Conservation (phyloP, 2,888 invertebrate genomes). For the Lypha dubia region DNA sequence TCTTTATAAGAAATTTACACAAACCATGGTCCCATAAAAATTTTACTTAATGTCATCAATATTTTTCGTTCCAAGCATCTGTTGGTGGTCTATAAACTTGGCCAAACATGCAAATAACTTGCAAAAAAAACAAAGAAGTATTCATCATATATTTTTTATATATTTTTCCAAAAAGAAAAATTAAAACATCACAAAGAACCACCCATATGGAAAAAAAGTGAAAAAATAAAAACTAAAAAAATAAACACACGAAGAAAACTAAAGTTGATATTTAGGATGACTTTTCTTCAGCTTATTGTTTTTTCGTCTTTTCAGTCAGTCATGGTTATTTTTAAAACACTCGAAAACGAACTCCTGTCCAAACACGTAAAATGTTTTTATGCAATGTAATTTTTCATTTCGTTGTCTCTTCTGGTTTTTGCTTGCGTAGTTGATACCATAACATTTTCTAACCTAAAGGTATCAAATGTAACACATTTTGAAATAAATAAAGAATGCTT, state of each 20-base stretch:
- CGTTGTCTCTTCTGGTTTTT: constrained; percentile 15
- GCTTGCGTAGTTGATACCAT: constrained; percentile 21
- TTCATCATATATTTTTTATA: not conserved
- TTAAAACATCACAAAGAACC: not conserved
- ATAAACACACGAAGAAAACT: constrained; percentile 40
- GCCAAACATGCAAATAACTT: constrained; percentile 7
- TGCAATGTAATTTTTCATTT: constrained; percentile 44
- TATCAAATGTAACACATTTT: constrained; percentile 56
- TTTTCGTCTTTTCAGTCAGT: not conserved
- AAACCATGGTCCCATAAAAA: constrained; percentile 43
- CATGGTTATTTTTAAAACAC: not conserved
- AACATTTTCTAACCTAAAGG: constrained; percentile 59
- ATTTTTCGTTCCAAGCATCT: constrained; percentile 49
- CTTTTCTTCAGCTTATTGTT: constrained; percentile 41
- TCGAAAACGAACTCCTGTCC: not conserved
- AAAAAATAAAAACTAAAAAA: constrained; percentile 3
- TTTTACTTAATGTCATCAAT: constrained; percentile 63
- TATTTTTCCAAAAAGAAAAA: not conserved
- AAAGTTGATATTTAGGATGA: constrained; percentile 59
- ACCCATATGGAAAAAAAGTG: constrained; percentile 5
- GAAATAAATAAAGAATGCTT: not conserved
- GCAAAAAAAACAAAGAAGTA: constrained; percentile 8
- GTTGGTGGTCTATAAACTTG: constrained; percentile 53
- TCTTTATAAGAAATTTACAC: constrained; percentile 53
- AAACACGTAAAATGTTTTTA: constrained; percentile 23